Evolutionary conservation across 1,140 invertebrate genomes (phyloP), one percentile per base, ranked within the genome.

Genomic region (Oppia nitens): DNA sequence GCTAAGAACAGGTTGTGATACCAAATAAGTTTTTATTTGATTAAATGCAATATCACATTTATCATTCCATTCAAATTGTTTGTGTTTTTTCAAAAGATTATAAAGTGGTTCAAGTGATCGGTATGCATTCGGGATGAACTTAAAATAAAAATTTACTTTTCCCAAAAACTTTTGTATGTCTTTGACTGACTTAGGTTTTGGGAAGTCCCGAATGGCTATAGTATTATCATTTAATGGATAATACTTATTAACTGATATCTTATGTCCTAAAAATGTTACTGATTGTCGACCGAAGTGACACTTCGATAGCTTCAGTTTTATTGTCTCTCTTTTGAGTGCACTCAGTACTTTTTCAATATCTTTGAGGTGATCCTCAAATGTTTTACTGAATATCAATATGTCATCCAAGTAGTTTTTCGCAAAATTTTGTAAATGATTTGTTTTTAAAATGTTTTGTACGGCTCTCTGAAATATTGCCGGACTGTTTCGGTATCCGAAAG

Each of bases 391-490:
- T 9, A 68, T 51, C 9, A 66, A 17, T 24, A 63, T 63, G 25
- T 63, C 62, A 27, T 63, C 60, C 3, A 62, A 32, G 26, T 62
- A 62, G 32, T 59, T 59, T 17, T 55, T 26, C 9, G 55, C 0
- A 21, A 60, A 60, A n/a, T n/a, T n/a, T n/a, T 2, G n/a, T 20
- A 3, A 17, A 23, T 14, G 55, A 32, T 2, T 60, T 32, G 45
- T 60, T 21, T 57, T 56, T 56, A 25, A 64, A 0, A 74, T 59
- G 11, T 63, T 61, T 27, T 68, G 68, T 11, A 77, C 72, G 11
- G 72, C 64, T 32, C 66, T 56, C 59, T 73, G 70, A 55, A 76
- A 76, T 12, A 68, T 67, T 25, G 67, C 58, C 0, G 73, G 70
- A 50, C 48, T 67, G 26, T 63, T 63, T 21, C 26, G 24, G n/a